A percentile compares a stretch with the other conserved stretches of the same genome.
These are phyloP conservation scores for Mustelus asterias DNA, from an alignment of 2,113 vertebrate species.

Conservation along the genomic window DNA sequence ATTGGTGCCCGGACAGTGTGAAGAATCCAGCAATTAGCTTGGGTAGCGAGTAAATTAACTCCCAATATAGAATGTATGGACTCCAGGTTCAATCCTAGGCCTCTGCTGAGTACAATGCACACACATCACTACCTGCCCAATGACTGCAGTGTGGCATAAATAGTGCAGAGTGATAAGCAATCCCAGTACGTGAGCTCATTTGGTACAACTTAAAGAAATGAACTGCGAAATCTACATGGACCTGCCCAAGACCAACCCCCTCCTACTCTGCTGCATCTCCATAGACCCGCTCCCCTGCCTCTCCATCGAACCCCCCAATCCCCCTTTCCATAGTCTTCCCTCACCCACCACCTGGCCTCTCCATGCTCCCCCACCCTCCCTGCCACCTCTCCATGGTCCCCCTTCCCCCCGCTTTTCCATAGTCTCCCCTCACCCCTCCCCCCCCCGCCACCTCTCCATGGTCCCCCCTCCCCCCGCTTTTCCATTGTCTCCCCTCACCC, in stretches of 20 bases:
- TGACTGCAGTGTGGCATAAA: background rate
- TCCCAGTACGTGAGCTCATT: background rate
- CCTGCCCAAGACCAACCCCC: background rate
- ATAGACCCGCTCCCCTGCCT: too few relatives aligned
- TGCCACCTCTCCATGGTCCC: too few relatives aligned
- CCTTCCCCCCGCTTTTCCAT: too few relatives aligned
- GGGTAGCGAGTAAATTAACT: background rate
- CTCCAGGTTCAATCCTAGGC: background rate
- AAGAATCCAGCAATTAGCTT: background rate
- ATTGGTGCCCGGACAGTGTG: background rate
- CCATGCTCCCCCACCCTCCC: too few relatives aligned
- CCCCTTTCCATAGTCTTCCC: too few relatives aligned
- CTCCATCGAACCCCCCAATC: too few relatives aligned
- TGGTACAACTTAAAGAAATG: background rate
- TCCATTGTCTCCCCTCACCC: too few relatives aligned
- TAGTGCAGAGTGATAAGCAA: background rate
- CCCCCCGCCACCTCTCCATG: background rate
- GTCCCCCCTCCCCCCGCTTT: background rate
- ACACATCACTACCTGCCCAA: background rate
- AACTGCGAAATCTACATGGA: background rate
- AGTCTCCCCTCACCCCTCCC: too few relatives aligned
- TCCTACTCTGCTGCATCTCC: background rate
- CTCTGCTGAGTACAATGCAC: too few relatives aligned
- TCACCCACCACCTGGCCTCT: too few relatives aligned
- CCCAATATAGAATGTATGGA: background rate